Base-by-base conservation (phyloP, 2,888 invertebrate genomes). In the Stenchaetothrips biformis region DNA sequence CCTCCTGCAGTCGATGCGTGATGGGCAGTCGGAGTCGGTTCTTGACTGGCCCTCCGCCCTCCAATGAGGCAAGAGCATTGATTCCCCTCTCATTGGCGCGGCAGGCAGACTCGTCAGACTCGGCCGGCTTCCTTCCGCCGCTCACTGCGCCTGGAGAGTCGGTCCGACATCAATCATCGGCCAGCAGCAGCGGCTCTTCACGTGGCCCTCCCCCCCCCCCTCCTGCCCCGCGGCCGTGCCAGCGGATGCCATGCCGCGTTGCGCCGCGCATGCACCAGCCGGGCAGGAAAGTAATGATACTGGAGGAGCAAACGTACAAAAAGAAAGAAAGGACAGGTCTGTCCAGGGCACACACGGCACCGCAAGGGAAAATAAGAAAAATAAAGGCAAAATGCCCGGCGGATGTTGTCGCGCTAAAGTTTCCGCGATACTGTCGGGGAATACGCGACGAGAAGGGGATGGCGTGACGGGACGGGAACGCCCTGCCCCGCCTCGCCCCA, bases 401-500 rank as follows among this genome's bases (percentile, higher is more conserved):
- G 13, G 53, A 53, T 18, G 53, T 53, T 53, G 53, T 53, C 53
- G 53, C 53, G 53, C 80, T 53, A n/a, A 53, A 48, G 78, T 78
- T 80, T 47, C 21, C 16, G 49, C 78, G 59, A 27, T 78, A 48
- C 59, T 80, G 25, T 78, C 48, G 48, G 47, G 62, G 80, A 62
- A 48, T 27, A 18, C 48, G 48, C 37, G 27, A 25, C 27, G 62
- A 80, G 62, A 49, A 80, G 78, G 53, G 80, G 77, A 77, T 80
- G 77, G 78, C 78, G 77, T 80, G 80, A 80, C 80, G 37, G 37
- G 37, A 37, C 37, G 37, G 37, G 37, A 37, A 37, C 53, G 53
- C 53, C 53, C 53, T 7, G 53, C 13, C 53, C 53, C 53, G 53
- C 53, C 53, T 7, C 53, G 53, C 53, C 53, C 53, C 53, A 6